These are phyloP conservation scores for Netelia inedita DNA, from an alignment of 2,888 invertebrate species.

Conservation along the genomic window DNA sequence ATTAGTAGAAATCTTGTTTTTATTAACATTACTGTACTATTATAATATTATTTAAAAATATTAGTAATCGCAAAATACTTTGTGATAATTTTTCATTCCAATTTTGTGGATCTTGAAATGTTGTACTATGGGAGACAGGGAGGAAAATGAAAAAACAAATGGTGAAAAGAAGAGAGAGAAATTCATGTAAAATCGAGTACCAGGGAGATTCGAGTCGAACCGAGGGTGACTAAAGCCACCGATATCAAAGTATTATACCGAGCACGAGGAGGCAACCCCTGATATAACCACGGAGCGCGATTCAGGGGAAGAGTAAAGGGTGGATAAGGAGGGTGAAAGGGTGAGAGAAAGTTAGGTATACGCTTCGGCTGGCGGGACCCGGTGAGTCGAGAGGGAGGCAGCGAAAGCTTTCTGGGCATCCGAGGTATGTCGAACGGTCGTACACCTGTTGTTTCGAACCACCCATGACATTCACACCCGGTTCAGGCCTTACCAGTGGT, in stretches of 20 bases:
- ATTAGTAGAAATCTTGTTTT: background rate
- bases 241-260: slow-evolving; percentile 46
- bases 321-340: slow-evolving; percentile 15
- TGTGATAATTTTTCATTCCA: background rate
- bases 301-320: slow-evolving; percentile 37
- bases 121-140: background rate
- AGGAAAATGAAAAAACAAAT: background rate
- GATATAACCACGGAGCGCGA: slow-evolving; percentile 58
- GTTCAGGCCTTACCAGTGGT: slow-evolving; percentile 16
- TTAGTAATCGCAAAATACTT: background rate
- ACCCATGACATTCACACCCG: slow-evolving; percentile 67
- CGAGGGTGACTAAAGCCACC: slow-evolving; percentile 30
- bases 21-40: background rate
- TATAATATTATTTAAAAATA: background rate
- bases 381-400: slow-evolving; percentile 60
- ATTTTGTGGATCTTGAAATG: background rate
- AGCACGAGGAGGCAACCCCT: slow-evolving; percentile 62
- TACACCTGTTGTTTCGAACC: slow-evolving; percentile 80
- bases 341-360: slow-evolving; percentile 59
- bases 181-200: slow-evolving; percentile 10
- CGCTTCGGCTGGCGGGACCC: background rate
- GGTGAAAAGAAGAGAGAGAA: background rate
- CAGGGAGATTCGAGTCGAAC: slow-evolving; percentile 36
- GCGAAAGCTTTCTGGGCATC: slow-evolving; percentile 61
- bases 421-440: slow-evolving; percentile 73